phyloP scores from a whole-genome alignment of 2,113 vertebrate species.

The Microtus pennsylvanicus region DNA sequence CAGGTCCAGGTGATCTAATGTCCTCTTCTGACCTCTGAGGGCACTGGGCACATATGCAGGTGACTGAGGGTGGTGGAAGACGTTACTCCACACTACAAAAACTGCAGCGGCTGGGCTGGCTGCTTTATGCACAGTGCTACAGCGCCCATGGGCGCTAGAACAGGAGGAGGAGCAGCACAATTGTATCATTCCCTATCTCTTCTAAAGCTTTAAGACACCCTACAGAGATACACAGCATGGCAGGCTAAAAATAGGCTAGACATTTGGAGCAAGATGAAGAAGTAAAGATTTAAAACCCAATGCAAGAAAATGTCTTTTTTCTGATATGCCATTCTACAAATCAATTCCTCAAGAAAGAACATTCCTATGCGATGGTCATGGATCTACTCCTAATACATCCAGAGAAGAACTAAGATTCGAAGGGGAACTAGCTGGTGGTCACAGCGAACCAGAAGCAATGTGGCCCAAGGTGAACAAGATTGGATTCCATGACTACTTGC shows the following conservation, averaged over 20 bases:
- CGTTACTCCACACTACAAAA: constrained; percentile 43
- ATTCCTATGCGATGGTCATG: neutral
- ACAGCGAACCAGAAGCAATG: neutral
- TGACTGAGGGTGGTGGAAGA: neutral
- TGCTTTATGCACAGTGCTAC: constrained; percentile 45
- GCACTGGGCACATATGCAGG: neutral
- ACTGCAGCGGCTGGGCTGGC: constrained; percentile 31
- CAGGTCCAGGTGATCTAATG: neutral
- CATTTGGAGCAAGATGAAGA: neutral
- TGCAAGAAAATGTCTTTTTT: constrained; percentile 1
- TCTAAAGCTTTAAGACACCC: constrained; percentile 30
- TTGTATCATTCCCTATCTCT: neutral
- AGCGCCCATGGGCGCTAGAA: constrained; percentile 21
- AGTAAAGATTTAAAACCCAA: constrained; percentile 5
- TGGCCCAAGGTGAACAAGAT: constrained; percentile 20
- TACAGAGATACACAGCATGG: constrained; percentile 1
- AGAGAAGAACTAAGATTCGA: constrained; percentile 3
- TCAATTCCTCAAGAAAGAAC: constrained; percentile 53
- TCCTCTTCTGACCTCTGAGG: neutral
- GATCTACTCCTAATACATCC: constrained; percentile 38
- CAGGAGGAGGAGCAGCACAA: constrained; percentile 29
- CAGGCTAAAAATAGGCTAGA: constrained; percentile 42
- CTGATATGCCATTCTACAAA: constrained; percentile 45
- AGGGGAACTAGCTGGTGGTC: neutral
- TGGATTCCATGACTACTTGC: neutral